Evolutionary conservation across 1,140 invertebrate genomes (phyloP), one percentile per base, ranked within the genome.

Genomic region (Choristoneura fumiferana): DNA sequence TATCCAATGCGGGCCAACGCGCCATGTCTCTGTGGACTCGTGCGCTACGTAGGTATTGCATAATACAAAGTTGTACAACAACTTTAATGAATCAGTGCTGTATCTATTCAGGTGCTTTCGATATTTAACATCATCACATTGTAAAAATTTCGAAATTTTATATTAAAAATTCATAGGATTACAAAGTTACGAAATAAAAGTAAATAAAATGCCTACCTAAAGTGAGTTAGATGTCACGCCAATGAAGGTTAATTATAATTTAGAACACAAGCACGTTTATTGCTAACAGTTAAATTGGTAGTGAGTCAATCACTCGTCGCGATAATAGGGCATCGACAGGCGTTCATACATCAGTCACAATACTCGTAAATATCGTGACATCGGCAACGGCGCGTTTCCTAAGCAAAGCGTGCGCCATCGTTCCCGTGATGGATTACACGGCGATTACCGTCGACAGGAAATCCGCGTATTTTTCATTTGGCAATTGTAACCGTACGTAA

Each of bases 381-480:
- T 67, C 34, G 49, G 59, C 58, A 62, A 67, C 56, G 65, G 54
- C 57, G 58, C 60, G 68, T 65, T 68, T 65, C 58, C 65, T 63
- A 67, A 63, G 61, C 67, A 74, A 72, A 74, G 64, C 59, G 72
- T 71, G 67, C 62, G 57, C 58, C 69, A 68, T 78, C 73, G 71
- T 78, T 67, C 60, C 54, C 54, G 74, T 85, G 80, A 83, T 82
- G 77, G 73, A 85, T 85, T 79, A 85, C 73, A 74, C 52, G 64
- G 68, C 75, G 79, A 82, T 85, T 85, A 85, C 66, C 60, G 63
- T 45, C 68, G 70, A 71, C 82, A 82, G 78, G 75, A 83, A 81
- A 81, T 78, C 76, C 75, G 70, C 73, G 75, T 80, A 78, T 85
- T 81, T 83, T 83, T 83, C 77, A 83, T 81, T 83, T 79, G 78